A percentile compares a stretch with the other conserved stretches of the same genome.
Conservation (phyloP, 2,797 vertebrate genomes). For the Anguilla marmorata region DNA sequence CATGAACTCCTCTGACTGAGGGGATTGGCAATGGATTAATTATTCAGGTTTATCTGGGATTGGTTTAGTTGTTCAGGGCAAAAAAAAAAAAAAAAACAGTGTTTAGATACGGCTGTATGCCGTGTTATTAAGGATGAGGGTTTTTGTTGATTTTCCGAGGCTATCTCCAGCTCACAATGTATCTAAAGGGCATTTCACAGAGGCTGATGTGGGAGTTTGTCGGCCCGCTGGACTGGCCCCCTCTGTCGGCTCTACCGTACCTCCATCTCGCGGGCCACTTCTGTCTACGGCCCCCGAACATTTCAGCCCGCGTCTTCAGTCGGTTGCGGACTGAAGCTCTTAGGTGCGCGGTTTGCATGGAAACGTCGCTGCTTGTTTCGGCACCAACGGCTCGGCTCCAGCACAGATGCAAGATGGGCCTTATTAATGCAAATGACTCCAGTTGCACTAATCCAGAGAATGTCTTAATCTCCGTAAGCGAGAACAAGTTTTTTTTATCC, state of each 20-base stretch:
- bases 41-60: slow-evolving; percentile 29
- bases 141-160: slow-evolving; percentile 4
- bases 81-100: not conserved
- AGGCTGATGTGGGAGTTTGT: not conserved
- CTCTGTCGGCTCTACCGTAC: not conserved
- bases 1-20: slow-evolving; percentile 22
- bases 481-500: not conserved
- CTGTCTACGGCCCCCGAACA: not conserved
- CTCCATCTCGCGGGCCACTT: not conserved
- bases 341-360: not conserved
- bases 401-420: not conserved
- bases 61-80: slow-evolving; percentile 21
- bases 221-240: not conserved
- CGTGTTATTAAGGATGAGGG: slow-evolving; percentile 11
- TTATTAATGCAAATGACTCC: not conserved
- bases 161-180: not conserved
- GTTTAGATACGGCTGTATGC: not conserved
- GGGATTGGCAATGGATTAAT: slow-evolving; percentile 9
- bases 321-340: not conserved
- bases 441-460: slow-evolving; percentile 14
- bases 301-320: not conserved
- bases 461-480: slow-evolving; percentile 7
- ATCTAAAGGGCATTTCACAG: slow-evolving; percentile 26
- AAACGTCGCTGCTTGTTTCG: slow-evolving; percentile 5
- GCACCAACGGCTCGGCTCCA: not conserved